phyloP scores from a whole-genome alignment of 2,888 invertebrate species.

The Chaetogeoica ovagalla region DNA sequence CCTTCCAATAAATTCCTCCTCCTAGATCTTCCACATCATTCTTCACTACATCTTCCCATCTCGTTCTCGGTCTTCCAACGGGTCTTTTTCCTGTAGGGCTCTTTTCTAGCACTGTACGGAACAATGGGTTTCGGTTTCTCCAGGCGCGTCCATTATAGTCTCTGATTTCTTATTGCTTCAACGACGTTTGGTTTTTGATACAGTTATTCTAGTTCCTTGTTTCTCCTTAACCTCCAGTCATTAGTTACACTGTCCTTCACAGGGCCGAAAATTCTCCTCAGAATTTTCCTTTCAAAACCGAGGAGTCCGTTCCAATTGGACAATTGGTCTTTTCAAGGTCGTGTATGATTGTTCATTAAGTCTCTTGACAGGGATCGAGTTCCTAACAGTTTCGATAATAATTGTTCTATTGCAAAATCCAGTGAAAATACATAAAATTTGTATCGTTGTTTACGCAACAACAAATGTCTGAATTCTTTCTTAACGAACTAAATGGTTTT shows the following conservation, averaged over 20 bases:
- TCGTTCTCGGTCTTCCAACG: background rate
- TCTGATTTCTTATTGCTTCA: background rate
- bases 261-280: slow-evolving; percentile 7
- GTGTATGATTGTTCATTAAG: slow-evolving; percentile 2
- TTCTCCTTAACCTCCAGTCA: background rate
- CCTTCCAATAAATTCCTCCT: background rate
- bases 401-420: too few relatives aligned
- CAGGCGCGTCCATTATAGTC: too few relatives aligned
- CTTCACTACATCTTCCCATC: too few relatives aligned
- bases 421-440: too few relatives aligned
- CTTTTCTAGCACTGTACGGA: background rate
- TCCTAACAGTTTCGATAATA: background rate
- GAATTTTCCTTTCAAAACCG: slow-evolving; percentile 5
- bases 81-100: too few relatives aligned
- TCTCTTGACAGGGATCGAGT: background rate
- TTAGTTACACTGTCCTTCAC: background rate
- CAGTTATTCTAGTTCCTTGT: background rate
- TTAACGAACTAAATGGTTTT: too few relatives aligned
- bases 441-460: too few relatives aligned
- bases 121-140: too few relatives aligned
- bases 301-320: background rate
- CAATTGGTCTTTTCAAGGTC: slow-evolving; percentile 12
- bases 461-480: too few relatives aligned
- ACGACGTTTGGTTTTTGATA: background rate
- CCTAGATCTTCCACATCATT: background rate